Percentiles rank a stretch among this genome's conserved stretches.
Evolutionary conservation across 2,888 invertebrate genomes (phyloP).

Genomic region (Cybosia mesomella): DNA sequence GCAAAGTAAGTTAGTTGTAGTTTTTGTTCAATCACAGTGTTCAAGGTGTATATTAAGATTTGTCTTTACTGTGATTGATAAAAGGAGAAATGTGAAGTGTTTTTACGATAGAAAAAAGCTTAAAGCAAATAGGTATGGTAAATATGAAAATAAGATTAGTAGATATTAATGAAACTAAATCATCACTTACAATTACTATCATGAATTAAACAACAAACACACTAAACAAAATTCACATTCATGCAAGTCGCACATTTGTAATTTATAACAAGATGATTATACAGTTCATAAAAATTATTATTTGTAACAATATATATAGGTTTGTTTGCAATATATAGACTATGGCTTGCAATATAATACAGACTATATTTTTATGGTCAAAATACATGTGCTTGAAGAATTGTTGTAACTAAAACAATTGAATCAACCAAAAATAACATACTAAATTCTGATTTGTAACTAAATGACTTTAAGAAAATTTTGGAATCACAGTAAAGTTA

Average conservation of each 20-base stretch:
- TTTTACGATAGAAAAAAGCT: background rate
- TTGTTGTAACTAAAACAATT: background rate
- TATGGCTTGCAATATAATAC: background rate
- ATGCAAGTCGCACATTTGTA: background rate
- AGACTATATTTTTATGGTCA: background rate
- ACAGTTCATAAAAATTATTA: too few relatives aligned
- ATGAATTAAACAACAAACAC: background rate
- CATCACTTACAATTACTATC: background rate
- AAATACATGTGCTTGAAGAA: background rate
- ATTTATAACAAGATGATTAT: background rate
- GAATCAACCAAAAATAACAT: background rate
- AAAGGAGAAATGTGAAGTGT: background rate
- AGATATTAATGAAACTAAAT: background rate
- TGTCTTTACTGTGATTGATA: constrained; percentile 37
- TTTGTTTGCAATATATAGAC: too few relatives aligned
- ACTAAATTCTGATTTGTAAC: background rate
- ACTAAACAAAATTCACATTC: background rate
- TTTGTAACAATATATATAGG: too few relatives aligned
- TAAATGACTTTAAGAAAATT: background rate
- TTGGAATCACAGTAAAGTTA: constrained; percentile 34
- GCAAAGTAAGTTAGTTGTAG: constrained; percentile 30
- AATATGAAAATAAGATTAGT: background rate
- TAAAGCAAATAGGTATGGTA: too few relatives aligned
- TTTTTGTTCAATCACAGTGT: constrained; percentile 53
- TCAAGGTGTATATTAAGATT: constrained; percentile 41